Evolutionary conservation across 1,140 invertebrate genomes (phyloP), one percentile per base, ranked within the genome.

Genomic region (Penaeus japonicus): DNA sequence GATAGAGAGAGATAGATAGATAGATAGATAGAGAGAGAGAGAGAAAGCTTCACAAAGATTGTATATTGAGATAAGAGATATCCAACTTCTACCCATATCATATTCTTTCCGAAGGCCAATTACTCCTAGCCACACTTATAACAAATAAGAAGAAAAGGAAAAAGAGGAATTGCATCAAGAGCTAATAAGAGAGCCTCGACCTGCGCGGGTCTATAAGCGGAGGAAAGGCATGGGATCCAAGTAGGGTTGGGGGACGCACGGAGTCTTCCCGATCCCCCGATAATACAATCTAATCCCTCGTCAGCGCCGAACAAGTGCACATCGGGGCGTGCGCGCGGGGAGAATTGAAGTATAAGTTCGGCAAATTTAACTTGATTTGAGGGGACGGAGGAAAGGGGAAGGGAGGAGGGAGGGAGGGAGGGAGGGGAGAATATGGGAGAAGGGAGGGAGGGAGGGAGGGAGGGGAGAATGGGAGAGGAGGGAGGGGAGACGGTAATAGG

Each of bases 271-370:
- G 18, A 73, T 27, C 35, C 24, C 27, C 15, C 73, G 85, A 79
- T 86, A 86, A 86, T 86, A 62, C 85, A 77, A 86, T 86, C 77
- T 86, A 86, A 86, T 86, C 85, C 77, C 35, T 79, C 85, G 75
- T 86, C 73, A 73, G 79, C 78, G 85, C 62, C 85, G 85, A 82
- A 82, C 78, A 82, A 82, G 85, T 82, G 79, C 78, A 82, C 78
- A 87, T 87, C 85, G 54, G 39, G 65, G 79, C 85, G 54, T 24
- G 35, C n/a, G 62, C 30, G 30, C n/a, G 62, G 30, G 62, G 62
- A 70, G 30, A 70, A 70, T n/a, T n/a, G 30, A 30, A 30, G 30
- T 24, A 30, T n/a, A 39, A 78, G 75, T 30, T 30, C n/a, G 62
- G 30, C n/a, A 30, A 30, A 30, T 24, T 24, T n/a, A 70, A 30